Evolutionary conservation across 2,888 invertebrate genomes (phyloP).

Genomic region (Rhingia rostrata): DNA sequence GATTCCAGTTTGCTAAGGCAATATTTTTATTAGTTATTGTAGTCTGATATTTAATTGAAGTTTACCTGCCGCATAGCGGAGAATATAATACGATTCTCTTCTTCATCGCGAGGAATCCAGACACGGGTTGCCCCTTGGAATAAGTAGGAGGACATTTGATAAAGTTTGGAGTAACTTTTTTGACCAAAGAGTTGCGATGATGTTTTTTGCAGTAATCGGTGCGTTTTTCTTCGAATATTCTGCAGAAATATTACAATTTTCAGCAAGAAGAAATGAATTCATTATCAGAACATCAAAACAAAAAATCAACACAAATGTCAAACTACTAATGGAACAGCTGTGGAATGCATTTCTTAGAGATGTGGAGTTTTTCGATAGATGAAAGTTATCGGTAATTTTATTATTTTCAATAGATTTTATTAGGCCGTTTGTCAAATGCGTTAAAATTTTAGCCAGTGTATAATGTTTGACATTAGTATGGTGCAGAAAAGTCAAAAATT

Average conservation of each 20-base stretch:
- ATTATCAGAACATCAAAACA: neutral
- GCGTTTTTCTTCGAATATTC: neutral
- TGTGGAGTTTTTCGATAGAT: neutral
- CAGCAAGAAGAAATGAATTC: too few species aligned
- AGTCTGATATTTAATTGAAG: neutral
- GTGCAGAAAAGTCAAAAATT: too few species aligned
- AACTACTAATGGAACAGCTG: neutral
- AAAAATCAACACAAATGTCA: slow-evolving; percentile 8
- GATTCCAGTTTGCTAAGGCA: slow-evolving; percentile 68
- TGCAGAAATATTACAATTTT: neutral
- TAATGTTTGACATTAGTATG: too few species aligned
- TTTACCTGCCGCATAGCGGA: slow-evolving; percentile 72
- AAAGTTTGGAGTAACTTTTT: neutral
- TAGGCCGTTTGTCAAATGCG: too few species aligned
- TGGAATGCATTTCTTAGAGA: slow-evolving; percentile 28
- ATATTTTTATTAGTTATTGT: neutral
- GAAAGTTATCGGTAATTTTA: neutral
- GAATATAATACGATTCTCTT: slow-evolving; percentile 75
- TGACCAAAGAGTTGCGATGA: too few species aligned
- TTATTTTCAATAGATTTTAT: neutral
- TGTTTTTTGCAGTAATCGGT: neutral
- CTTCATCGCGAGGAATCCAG: slow-evolving; percentile 76
- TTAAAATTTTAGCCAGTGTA: too few species aligned
- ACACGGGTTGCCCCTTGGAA: slow-evolving; percentile 75
- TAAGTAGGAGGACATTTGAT: slow-evolving; percentile 76